Percentiles rank a stretch among this genome's conserved stretches.
These are phyloP conservation scores for Palythoa grandiflora DNA, from an alignment of 92 coral and sea anemone genomes.

Conservation along the genomic window DNA sequence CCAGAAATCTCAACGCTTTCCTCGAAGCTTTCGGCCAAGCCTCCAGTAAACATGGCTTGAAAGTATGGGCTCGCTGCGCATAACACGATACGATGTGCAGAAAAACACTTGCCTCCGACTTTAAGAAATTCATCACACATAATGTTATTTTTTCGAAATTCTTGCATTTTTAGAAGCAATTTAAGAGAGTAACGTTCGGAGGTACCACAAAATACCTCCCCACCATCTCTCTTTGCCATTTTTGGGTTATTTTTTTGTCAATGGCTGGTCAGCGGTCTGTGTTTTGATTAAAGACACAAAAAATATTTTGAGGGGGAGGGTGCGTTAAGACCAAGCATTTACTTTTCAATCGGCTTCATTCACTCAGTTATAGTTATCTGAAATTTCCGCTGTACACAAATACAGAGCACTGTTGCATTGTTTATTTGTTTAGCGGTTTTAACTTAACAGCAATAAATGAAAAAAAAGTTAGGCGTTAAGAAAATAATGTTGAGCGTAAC, in stretches of 20 bases:
- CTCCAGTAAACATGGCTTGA: slow-evolving; percentile 88
- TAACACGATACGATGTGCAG: slow-evolving; percentile 76
- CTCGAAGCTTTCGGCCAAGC: slow-evolving; percentile 77
- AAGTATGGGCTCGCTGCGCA: slow-evolving; percentile 89
- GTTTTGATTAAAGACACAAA: neutral
- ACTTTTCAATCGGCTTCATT: no score
- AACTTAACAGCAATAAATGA: no score
- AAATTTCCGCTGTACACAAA: no score
- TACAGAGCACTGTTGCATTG: no score
- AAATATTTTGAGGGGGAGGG: neutral
- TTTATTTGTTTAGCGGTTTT: no score
- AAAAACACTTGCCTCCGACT: slow-evolving; percentile 71
- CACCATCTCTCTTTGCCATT: neutral
- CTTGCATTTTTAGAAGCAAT: slow-evolving; percentile 67
- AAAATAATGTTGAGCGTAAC: no score
- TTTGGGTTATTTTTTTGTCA: neutral
- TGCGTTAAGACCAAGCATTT: no score
- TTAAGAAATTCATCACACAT: slow-evolving; percentile 88
- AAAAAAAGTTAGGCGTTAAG: no score
- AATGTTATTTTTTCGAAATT: slow-evolving; percentile 62
- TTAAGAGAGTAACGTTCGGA: slow-evolving; percentile 64
- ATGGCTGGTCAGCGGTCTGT: neutral
- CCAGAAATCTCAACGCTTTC: slow-evolving; percentile 80
- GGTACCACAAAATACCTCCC: neutral
- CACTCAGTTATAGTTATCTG: no score